These are phyloP conservation scores for Cotesia glomerata DNA, from an alignment of 1,140 invertebrate genomes.

Conservation along the genomic window DNA sequence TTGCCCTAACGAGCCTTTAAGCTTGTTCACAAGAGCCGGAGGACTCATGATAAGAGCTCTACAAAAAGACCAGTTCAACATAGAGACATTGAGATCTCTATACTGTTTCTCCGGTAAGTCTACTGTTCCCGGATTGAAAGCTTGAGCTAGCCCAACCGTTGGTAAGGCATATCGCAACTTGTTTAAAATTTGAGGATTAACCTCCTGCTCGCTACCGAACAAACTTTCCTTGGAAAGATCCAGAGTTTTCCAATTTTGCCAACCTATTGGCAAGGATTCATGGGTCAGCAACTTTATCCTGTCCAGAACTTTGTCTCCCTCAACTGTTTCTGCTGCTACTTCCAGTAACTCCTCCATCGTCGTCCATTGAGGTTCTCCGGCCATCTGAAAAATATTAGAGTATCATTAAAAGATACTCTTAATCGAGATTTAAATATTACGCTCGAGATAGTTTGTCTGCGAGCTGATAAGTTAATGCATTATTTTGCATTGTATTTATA, in stretches of 20 bases:
- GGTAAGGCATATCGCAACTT: conserved; percentile 14
- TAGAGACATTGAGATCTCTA: conserved; percentile 34
- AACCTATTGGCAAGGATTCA: background rate
- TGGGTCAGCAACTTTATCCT: background rate
- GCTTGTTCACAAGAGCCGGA: conserved; percentile 24
- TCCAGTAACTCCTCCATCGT: conserved; percentile 6
- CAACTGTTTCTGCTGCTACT: background rate
- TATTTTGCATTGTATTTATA: background rate
- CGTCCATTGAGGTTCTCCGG: background rate
- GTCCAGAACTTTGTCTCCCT: background rate
- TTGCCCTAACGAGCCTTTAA: conserved; percentile 31
- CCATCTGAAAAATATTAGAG: background rate
- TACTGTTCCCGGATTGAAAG: conserved; percentile 7
- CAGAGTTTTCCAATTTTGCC: background rate
- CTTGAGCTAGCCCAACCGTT: conserved; percentile 1
- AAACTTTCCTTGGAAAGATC: conserved; percentile 1
- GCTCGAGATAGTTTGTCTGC: too few relatives aligned
- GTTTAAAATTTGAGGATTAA: conserved; percentile 12
- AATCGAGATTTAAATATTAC: background rate
- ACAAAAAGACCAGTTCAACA: conserved; percentile 40
- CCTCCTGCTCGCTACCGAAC: background rate
- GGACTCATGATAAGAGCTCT: conserved; percentile 37
- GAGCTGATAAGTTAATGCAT: background rate
- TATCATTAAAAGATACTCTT: background rate
- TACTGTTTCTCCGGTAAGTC: too few relatives aligned